phyloP scores from a whole-genome alignment of 2,797 vertebrate species.

The Lemur catta region DNA sequence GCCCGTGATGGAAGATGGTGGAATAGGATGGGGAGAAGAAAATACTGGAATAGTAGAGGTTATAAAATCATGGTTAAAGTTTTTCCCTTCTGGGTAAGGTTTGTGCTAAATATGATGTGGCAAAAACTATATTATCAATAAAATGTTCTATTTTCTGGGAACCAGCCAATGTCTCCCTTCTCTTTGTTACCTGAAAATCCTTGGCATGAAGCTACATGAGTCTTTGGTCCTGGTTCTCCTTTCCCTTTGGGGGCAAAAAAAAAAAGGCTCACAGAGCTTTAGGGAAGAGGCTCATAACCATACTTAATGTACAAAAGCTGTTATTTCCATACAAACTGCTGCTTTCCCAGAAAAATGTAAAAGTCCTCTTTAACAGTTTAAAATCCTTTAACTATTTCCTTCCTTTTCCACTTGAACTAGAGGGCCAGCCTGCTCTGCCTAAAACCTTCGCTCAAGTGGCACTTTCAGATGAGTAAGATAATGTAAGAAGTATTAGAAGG shows the following conservation, averaged over 20 bases:
- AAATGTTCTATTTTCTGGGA: background rate
- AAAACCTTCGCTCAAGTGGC: background rate
- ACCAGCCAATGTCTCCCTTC: background rate
- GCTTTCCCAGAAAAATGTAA: conserved; percentile 52
- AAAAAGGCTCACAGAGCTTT: conserved; percentile 30
- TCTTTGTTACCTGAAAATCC: conserved; percentile 38
- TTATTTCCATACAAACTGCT: conserved; percentile 64
- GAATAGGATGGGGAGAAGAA: background rate
- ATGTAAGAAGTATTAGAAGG: background rate
- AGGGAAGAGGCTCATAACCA: conserved; percentile 63
- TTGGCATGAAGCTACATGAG: background rate
- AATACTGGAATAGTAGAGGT: background rate
- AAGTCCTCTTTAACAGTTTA: conserved; percentile 29
- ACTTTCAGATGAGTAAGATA: background rate
- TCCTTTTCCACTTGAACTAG: background rate
- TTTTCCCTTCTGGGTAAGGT: background rate
- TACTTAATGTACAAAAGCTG: conserved; percentile 71
- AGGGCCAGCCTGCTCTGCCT: background rate
- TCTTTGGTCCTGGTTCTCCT: background rate
- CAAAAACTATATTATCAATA: background rate
- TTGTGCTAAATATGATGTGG: background rate
- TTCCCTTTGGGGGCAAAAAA: background rate
- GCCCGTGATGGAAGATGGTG: background rate
- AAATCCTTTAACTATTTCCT: conserved; percentile 67
- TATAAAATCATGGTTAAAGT: background rate